These are phyloP conservation scores for Callocephalon fimbriatum DNA, from an alignment of 2,113 vertebrate species.

Conservation along the genomic window DNA sequence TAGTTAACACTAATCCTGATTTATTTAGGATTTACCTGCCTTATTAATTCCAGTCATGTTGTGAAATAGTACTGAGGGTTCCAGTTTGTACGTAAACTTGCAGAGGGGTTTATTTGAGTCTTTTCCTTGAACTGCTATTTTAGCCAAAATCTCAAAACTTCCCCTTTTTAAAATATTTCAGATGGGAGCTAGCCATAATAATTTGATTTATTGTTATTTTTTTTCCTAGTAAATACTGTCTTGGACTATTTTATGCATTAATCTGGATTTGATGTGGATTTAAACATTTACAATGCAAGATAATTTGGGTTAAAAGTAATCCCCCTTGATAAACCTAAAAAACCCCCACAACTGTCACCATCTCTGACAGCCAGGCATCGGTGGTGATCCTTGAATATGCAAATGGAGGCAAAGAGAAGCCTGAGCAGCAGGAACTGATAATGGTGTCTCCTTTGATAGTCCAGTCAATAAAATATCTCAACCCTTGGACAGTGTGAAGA, in stretches of 20 bases:
- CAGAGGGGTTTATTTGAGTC: slow-evolving; percentile 58
- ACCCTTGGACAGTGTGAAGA: background rate
- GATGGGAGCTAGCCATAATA: slow-evolving; percentile 55
- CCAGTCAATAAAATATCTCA: background rate
- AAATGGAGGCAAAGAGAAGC: slow-evolving; percentile 45
- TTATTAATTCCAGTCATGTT: slow-evolving; percentile 83
- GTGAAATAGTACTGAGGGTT: slow-evolving; percentile 51
- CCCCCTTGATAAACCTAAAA: slow-evolving; percentile 80
- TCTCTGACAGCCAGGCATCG: slow-evolving; percentile 67
- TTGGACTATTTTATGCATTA: slow-evolving; percentile 84
- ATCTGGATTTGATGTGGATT: slow-evolving; percentile 96
- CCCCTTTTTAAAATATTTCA: slow-evolving; percentile 58
- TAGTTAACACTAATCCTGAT: slow-evolving; percentile 83
- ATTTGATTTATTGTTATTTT: slow-evolving; percentile 75
- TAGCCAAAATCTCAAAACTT: slow-evolving; percentile 65
- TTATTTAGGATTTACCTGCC: slow-evolving; percentile 86
- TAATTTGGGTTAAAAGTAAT: slow-evolving; percentile 95
- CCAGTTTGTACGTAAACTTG: slow-evolving; percentile 69
- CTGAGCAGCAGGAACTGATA: background rate
- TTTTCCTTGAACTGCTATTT: slow-evolving; percentile 53
- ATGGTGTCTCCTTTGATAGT: background rate
- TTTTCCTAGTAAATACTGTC: slow-evolving; percentile 64
- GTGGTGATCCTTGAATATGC: slow-evolving; percentile 64
- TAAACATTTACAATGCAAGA: slow-evolving; percentile 98
- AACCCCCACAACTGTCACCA: slow-evolving; percentile 71